Conservation (phyloP, 2,888 invertebrate genomes). For the Synergus laeviventris region DNA sequence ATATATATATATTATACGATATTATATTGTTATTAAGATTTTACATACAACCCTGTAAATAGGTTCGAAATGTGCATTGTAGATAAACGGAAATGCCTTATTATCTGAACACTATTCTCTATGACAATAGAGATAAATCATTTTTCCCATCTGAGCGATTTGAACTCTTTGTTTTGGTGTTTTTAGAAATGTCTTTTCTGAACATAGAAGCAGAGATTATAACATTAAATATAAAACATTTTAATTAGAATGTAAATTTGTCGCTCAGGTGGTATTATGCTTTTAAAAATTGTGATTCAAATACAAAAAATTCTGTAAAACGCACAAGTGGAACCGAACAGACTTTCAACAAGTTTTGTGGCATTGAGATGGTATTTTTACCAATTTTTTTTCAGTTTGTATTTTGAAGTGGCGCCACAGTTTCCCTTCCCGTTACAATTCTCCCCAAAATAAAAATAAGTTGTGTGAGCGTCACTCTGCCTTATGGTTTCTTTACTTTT, state of each 20-base stretch:
- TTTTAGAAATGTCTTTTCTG: neutral
- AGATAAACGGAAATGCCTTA: conserved; percentile 25
- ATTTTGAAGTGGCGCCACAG: conserved; percentile 6
- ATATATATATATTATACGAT: conserved; percentile 45
- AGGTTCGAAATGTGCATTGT: conserved; percentile 25
- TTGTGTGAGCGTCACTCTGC: conserved; percentile 20
- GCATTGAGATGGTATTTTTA: conserved; percentile 36
- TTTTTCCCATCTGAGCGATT: conserved; percentile 12
- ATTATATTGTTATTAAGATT: conserved; percentile 47
- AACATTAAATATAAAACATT: neutral
- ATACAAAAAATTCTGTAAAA: conserved; percentile 3
- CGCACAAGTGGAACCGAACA: neutral
- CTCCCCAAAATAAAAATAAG: conserved; percentile 28
- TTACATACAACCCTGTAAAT: conserved; percentile 31
- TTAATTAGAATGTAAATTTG: neutral
- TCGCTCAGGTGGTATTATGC: neutral
- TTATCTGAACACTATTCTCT: conserved; percentile 27
- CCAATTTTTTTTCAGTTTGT: conserved; percentile 27
- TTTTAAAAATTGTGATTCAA: conserved; percentile 18
- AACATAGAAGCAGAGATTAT: neutral
- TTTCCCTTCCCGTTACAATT: neutral
- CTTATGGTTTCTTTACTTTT: conserved; percentile 38
- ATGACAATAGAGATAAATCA: neutral
- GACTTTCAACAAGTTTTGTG: conserved; percentile 4
- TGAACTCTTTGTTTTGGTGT: neutral